A percentile compares a stretch with the other conserved stretches of the same genome.
Evolutionary conservation across 1,140 invertebrate genomes (phyloP).

Genomic region (Battus philenor): DNA sequence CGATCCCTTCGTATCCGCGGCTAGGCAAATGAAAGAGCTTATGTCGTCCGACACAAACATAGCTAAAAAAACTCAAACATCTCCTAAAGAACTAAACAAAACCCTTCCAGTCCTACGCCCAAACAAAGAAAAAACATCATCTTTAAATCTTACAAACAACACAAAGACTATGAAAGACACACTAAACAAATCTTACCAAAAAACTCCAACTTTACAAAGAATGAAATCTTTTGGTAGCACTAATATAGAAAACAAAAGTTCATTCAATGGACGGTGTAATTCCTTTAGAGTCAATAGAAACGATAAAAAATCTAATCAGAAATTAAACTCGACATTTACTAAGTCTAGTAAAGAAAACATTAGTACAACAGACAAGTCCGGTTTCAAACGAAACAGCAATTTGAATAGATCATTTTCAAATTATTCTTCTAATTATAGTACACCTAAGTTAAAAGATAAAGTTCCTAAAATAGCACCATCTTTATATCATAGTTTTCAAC

Average conservation of each 20-base stretch:
- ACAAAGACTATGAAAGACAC: conserved; percentile 69
- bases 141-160: conserved; percentile 36
- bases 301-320: conserved; percentile 61
- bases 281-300: conserved; percentile 66
- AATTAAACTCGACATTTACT: conserved; percentile 66
- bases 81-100: conserved; percentile 58
- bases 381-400: conserved; percentile 52
- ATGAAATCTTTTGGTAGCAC: conserved; percentile 72
- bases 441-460: conserved; percentile 68
- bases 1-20: conserved; percentile 69
- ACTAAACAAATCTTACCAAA: conserved; percentile 69
- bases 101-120: conserved; percentile 57
- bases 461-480: conserved; percentile 67
- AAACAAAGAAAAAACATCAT: conserved; percentile 44
- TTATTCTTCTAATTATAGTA: conserved; percentile 61
- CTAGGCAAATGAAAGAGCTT: conserved; percentile 73
- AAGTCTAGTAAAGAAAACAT: conserved; percentile 71
- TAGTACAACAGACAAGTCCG: conserved; percentile 47
- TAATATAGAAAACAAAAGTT: conserved; percentile 55
- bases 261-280: conserved; percentile 61
- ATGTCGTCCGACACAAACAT: conserved; percentile 72
- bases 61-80: conserved; percentile 55
- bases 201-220: conserved; percentile 67
- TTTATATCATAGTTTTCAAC: conserved; percentile 68
- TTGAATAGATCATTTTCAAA: conserved; percentile 67